Evolutionary conservation across 2,888 invertebrate genomes (phyloP).

Genomic region (Tinea semifulvella): DNA sequence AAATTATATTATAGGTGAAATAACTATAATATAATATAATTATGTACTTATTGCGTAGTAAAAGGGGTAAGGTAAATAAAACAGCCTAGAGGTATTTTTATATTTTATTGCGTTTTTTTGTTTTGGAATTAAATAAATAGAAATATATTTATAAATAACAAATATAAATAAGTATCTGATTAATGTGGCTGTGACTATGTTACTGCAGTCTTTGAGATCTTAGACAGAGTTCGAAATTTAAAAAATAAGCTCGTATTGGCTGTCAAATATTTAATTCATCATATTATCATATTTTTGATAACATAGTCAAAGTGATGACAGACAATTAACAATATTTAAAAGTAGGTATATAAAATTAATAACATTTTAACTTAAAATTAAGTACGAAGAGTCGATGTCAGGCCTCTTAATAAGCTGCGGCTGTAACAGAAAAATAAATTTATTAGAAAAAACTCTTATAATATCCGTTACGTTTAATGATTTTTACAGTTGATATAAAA

Average conservation of each 20-base stretch:
- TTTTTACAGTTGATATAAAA: no score
- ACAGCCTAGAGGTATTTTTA: constrained; percentile 9
- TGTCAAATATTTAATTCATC: not conserved
- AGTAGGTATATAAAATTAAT: constrained; percentile 29
- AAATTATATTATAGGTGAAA: no score
- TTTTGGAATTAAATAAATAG: constrained; percentile 57
- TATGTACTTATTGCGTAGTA: no score
- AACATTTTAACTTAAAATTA: constrained; percentile 16
- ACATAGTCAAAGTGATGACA: constrained; percentile 53
- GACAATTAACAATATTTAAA: constrained; percentile 29
- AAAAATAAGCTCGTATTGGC: not conserved
- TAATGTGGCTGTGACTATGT: constrained; percentile 58
- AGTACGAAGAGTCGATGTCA: constrained; percentile 32
- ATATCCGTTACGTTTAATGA: no score
- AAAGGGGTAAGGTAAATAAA: constrained; percentile 6
- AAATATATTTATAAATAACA: constrained; percentile 46
- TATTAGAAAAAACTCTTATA: no score
- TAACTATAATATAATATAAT: no score
- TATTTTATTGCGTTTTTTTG: constrained; percentile 20
- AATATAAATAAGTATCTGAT: constrained; percentile 38
- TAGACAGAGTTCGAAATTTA: constrained; percentile 18
- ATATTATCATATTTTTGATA: constrained; percentile 25
- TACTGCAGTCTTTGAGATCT: constrained; percentile 55
- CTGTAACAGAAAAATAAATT: constrained; percentile 37
- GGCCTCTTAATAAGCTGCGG: constrained; percentile 57